These are phyloP conservation scores for Ditylenchus dipsaci DNA, from an alignment of 1,140 invertebrate genomes.

Conservation along the genomic window DNA sequence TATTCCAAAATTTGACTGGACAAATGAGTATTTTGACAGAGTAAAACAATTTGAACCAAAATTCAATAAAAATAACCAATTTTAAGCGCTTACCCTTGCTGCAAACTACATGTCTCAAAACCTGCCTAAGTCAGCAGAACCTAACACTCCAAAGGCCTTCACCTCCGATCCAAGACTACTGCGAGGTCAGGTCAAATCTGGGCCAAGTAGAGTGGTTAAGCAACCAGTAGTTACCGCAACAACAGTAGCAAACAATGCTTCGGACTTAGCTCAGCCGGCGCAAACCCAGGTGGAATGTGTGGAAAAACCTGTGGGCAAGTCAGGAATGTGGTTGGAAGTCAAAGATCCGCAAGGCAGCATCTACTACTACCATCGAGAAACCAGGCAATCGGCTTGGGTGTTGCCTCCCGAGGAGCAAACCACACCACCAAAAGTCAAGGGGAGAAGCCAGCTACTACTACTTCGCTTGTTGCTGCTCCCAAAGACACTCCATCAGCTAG, in stretches of 20 bases:
- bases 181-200: too few relatives aligned
- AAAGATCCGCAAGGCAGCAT: background rate
- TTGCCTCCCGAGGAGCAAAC: background rate
- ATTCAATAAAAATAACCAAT: too few relatives aligned
- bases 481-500: background rate
- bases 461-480: background rate
- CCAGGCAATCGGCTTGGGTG: background rate
- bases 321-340: conserved; percentile 9
- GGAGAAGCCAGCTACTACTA: too few relatives aligned
- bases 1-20: too few relatives aligned
- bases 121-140: background rate
- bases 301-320: background rate
- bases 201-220: too few relatives aligned
- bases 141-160: background rate
- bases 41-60: too few relatives aligned
- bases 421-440: background rate
- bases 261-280: too few relatives aligned
- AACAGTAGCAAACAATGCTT: too few relatives aligned
- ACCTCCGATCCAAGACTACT: background rate
- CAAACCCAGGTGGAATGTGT: background rate
- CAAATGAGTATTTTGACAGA: too few relatives aligned
- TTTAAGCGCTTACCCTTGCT: background rate
- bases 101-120: background rate
- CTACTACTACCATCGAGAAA: conserved; percentile 15
- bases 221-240: too few relatives aligned